Base-by-base conservation (phyloP, 2,797 vertebrate genomes). In the Chiloscyllium punctatum region DNA sequence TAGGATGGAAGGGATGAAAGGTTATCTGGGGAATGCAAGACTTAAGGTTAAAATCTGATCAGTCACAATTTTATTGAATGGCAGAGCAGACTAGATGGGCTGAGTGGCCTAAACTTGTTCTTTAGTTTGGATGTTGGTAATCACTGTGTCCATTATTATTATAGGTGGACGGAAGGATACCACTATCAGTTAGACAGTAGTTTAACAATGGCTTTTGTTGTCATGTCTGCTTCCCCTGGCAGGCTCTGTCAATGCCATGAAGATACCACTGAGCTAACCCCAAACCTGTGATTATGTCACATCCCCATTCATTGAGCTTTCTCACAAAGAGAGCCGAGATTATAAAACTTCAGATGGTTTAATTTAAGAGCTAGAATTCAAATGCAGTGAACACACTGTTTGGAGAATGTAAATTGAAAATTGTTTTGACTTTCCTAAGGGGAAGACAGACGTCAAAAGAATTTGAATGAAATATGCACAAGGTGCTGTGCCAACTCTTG, bases 351-450 rank as follows among this genome's bases (percentile, higher is more conserved):
- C 91, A 69, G 25, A 13, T 94, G 91, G 62, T 71, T 94, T 94
- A 71, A 23, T 25, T 94, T 68, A 92, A 21, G 51, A 66, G n/a
- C 7, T 68, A 8, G 18, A 71, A 71, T 18, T 71, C 62, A 48
- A 48, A 30, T 48, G n/a, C 71, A 71, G 88, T 57, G 87, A 90
- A 33, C 30, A 33, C 53, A 90, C n/a, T 33, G 33, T 57, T 90
- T 62, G 62, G 53, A 90, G 87, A 90, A 62, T 90, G 87, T 90
- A 57, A 90, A 90, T n/a, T 66, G 30, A 66, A 90, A 90, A 30
- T 90, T 90, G 87, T 90, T 33, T 57, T n/a, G 53, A n/a, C 53
- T 90, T 66, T 87, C 87, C 87, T 16, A 18, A 33, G 53, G 53
- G 30, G 3, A 30, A n/a, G n/a, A n/a, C 33, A 66, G 30, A 62